Evolutionary conservation across 2,113 vertebrate genomes (phyloP), one percentile per base, ranked within the genome.

Genomic region (Gavialis gangeticus): DNA sequence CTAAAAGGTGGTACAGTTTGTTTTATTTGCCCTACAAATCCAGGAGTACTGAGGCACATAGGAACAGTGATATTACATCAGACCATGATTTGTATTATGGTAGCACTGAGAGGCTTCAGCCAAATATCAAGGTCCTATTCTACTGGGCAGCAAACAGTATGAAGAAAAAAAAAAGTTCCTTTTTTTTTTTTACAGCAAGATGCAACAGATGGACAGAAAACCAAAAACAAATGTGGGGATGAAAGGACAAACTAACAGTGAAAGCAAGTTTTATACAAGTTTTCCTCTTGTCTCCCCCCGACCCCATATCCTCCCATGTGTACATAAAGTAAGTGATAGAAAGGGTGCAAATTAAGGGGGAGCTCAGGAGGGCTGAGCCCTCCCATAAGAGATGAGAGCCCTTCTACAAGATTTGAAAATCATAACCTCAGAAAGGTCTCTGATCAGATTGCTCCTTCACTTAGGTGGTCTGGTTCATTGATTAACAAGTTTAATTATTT

Each of bases 161-260:
- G 73, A 77, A 89, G 57, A 76, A 90, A 94, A 58, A 94, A 58
- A 93, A 96, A 93, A 94, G 94, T 82, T 79, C 84, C 78, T 69
- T 80, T 69, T 18, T 80, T 69, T 18, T 73, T 17, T 75, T 66
- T 89, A 75, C 69, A 85, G 89, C 66, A 59, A 88, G 60, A 93
- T 57, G n/a, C 6, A 6, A 57, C 46, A 37, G 64, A 58, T 24
- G 58, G 63, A 69, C 5, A 28, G 22, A 77, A 87, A 77, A 56
- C 25, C 75, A 83, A 85, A 87, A 77, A 56, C 25, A 78, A 83
- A 85, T 75, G 2, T 28, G 63, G 10, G 67, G 34, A 78, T 2
- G 54, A 34, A 10, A 71, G 81, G n/a, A 91, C 56, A 88, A 95
- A 97, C 88, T 4, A 14, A 91, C 0, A 30, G 84, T 16, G 34